These are phyloP conservation scores for Erpornis zantholeuca DNA, from an alignment of 2,113 vertebrate species.

Conservation along the genomic window DNA sequence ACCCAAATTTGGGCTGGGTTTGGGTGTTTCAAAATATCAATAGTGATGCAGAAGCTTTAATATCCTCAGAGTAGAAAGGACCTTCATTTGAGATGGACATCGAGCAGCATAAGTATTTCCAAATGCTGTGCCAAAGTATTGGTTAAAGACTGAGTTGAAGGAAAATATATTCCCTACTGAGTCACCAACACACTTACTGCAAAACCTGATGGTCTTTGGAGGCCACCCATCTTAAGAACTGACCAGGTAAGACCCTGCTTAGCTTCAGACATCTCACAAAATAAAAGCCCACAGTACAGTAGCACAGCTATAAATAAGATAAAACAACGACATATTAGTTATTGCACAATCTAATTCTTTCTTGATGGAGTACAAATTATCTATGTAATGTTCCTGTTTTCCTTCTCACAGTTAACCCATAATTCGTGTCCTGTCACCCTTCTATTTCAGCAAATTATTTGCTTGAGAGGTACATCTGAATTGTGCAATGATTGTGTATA, in stretches of 20 bases:
- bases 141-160: neutral
- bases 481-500: neutral
- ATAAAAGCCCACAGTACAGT: conserved; percentile 56
- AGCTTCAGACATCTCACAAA: conserved; percentile 51
- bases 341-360: neutral
- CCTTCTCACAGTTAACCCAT: neutral
- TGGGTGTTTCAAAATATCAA: neutral
- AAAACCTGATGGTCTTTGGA: conserved; percentile 51
- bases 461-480: neutral
- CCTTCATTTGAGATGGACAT: conserved; percentile 38
- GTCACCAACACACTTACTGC: conserved; percentile 44
- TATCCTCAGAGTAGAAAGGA: conserved; percentile 63
- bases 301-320: conserved; percentile 55
- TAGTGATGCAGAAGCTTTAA: conserved; percentile 43
- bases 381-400: neutral
- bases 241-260: conserved; percentile 59
- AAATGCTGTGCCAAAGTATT: neutral
- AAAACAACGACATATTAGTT: conserved; percentile 50
- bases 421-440: neutral
- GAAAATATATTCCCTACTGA: neutral
- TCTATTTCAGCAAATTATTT: neutral
- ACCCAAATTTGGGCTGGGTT: neutral
- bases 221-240: conserved; percentile 48
- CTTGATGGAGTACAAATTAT: neutral
- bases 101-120: neutral